Evolutionary conservation across 2,113 vertebrate species (phyloP).

Genomic region (Sapayoa aenigma): DNA sequence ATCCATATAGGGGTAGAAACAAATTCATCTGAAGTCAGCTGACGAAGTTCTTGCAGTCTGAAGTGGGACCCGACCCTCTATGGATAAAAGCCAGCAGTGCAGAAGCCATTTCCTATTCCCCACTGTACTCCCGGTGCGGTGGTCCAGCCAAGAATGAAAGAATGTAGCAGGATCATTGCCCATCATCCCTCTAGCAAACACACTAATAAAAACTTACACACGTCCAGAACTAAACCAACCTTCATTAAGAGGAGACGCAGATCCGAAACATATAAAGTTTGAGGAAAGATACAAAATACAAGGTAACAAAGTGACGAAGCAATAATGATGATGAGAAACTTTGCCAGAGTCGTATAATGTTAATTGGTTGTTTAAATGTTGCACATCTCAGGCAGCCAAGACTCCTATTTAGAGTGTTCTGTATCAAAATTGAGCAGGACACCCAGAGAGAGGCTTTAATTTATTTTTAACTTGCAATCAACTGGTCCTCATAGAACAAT

Average conservation of each 20-base stretch:
- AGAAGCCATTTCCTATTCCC: background rate
- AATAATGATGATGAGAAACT: background rate
- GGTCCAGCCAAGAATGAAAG: background rate
- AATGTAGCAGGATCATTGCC: background rate
- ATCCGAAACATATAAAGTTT: background rate
- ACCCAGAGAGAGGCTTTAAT: conserved; percentile 12
- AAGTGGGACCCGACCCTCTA: background rate
- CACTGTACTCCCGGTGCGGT: no score
- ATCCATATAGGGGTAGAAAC: background rate
- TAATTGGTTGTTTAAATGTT: conserved; percentile 30
- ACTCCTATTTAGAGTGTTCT: background rate
- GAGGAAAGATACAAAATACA: background rate
- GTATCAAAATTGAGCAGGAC: conserved; percentile 2
- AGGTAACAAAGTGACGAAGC: background rate
- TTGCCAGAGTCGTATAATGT: conserved; percentile 27
- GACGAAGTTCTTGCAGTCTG: background rate
- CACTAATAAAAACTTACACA: background rate
- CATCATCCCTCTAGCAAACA: background rate
- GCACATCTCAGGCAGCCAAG: conserved; percentile 1
- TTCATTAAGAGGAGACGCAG: background rate
- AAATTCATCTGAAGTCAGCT: background rate
- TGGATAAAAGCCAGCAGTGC: background rate
- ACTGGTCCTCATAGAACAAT: background rate
- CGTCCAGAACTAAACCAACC: background rate
- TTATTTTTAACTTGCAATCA: conserved; percentile 35